Evolutionary conservation across 2,797 vertebrate genomes (phyloP).

Genomic region (Triplophysa yarkandensis): DNA sequence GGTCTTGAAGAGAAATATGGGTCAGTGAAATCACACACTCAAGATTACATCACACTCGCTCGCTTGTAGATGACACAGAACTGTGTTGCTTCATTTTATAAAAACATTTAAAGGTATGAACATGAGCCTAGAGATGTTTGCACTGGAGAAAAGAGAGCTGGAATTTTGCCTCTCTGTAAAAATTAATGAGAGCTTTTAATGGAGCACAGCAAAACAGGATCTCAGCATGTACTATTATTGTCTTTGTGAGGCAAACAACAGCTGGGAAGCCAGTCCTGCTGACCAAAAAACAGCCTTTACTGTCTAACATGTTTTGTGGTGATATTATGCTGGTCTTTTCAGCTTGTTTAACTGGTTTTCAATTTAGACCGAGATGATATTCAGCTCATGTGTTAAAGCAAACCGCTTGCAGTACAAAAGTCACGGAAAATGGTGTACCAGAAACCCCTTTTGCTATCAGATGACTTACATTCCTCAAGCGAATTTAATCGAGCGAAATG

Average conservation of each 20-base stretch:
- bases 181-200: slow-evolving; percentile 1
- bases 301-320: neutral
- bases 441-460: neutral
- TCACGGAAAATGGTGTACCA: too few relatives aligned
- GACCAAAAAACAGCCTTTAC: neutral
- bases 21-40: slow-evolving; percentile 5
- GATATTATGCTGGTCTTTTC: neutral
- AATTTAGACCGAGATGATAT: too few relatives aligned
- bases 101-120: slow-evolving; percentile 35
- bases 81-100: neutral
- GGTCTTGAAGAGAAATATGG: neutral
- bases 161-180: slow-evolving; percentile 21
- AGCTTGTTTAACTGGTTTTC: neutral
- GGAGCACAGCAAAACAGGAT: slow-evolving; percentile 4
- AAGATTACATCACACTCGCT: slow-evolving; percentile 15
- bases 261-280: neutral
- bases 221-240: slow-evolving; percentile 19
- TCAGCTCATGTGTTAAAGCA: too few relatives aligned
- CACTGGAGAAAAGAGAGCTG: slow-evolving; percentile 8
- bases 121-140: slow-evolving; percentile 30
- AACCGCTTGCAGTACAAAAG: too few relatives aligned
- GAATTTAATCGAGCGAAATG: neutral
- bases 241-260: slow-evolving; percentile 26
- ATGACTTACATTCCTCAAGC: neutral
- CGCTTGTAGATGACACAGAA: slow-evolving; percentile 1